Conservation (phyloP, 2,888 invertebrate genomes). For the Limenitis camilla region DNA sequence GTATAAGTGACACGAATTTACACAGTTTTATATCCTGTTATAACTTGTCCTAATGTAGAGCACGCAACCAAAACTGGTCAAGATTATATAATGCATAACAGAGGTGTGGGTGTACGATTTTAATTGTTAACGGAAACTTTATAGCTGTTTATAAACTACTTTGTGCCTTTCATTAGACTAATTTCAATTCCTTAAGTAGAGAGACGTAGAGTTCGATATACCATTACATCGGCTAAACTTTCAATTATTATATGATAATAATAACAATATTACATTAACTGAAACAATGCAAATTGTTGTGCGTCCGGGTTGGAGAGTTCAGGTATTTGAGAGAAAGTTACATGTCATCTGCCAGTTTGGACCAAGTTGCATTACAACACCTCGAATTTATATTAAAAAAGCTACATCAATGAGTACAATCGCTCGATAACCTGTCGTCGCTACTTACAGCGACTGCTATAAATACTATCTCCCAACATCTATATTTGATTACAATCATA, state of each 20-base stretch:
- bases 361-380: slow-evolving; percentile 43
- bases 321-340: slow-evolving; percentile 55
- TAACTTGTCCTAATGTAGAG: slow-evolving; percentile 22
- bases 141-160: background rate
- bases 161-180: background rate
- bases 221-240: slow-evolving; percentile 30
- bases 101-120: slow-evolving; percentile 17
- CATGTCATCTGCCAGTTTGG: slow-evolving; percentile 48
- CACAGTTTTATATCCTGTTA: slow-evolving; percentile 22
- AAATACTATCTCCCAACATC: too few species aligned
- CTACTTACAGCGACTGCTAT: too few species aligned
- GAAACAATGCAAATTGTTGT: slow-evolving; percentile 58
- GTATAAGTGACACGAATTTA: slow-evolving; percentile 19
- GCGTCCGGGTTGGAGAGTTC: slow-evolving; percentile 55
- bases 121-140: slow-evolving; percentile 24
- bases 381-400: slow-evolving; percentile 43
- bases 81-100: slow-evolving; percentile 15
- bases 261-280: slow-evolving; percentile 59
- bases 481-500: too few species aligned
- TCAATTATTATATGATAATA: slow-evolving; percentile 56
- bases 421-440: background rate
- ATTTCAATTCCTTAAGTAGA: background rate
- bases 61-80: slow-evolving; percentile 16
- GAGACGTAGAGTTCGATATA: background rate
- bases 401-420: slow-evolving; percentile 14